Evolutionary conservation across 2,113 vertebrate genomes (phyloP).

Genomic region (Bufo bufo): DNA sequence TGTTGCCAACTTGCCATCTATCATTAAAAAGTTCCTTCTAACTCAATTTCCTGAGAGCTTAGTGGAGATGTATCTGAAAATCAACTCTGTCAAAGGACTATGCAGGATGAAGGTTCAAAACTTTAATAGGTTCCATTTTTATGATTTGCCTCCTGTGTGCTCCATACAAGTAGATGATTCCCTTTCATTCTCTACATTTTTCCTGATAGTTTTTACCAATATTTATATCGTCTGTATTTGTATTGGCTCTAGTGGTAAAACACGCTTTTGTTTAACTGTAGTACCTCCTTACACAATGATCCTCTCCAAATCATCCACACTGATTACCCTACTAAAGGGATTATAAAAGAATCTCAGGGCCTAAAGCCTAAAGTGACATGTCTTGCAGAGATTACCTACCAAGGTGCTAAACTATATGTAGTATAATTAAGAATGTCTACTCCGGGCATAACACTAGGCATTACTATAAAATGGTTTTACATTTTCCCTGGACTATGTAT

Average conservation of each 20-base stretch:
- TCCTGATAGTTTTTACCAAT: not conserved
- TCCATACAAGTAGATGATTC: slow-evolving; percentile 7
- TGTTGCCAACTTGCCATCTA: slow-evolving; percentile 10
- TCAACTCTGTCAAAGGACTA: not conserved
- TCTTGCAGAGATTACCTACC: no score
- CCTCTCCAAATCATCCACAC: not conserved
- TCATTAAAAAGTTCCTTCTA: slow-evolving; percentile 11
- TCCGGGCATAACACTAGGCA: not conserved
- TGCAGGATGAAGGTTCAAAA: not conserved
- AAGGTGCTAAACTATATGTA: no score
- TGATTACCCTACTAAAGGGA: not conserved
- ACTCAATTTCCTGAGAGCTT: not conserved
- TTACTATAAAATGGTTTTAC: not conserved
- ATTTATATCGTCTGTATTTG: no score
- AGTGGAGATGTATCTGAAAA: not conserved
- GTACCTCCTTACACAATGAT: not conserved
- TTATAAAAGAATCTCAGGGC: not conserved
- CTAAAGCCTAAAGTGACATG: no score
- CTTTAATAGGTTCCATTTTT: not conserved
- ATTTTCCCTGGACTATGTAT: not conserved
- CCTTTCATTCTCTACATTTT: slow-evolving; percentile 4
- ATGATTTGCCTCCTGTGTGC: not conserved
- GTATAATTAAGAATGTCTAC: not conserved
- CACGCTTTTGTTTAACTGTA: not conserved
- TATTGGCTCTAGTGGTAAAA: not conserved